Conservation (phyloP, 1,140 invertebrate species). For the Drosophila santomea region DNA sequence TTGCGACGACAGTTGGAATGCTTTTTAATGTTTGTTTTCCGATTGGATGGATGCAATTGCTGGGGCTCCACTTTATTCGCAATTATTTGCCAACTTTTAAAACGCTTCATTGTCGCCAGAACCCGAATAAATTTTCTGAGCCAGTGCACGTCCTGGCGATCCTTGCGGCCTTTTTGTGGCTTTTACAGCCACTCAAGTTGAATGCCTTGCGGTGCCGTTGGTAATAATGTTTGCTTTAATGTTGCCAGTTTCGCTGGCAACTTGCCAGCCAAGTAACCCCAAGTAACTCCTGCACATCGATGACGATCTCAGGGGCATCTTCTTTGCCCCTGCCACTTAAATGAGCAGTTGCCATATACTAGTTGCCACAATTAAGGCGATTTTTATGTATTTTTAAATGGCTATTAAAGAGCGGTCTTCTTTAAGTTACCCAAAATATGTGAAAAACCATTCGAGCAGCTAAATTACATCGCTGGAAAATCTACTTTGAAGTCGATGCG, state of each 20-base stretch:
- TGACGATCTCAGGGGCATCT: constrained; percentile 51
- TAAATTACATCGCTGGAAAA: constrained; percentile 58
- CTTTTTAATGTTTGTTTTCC: constrained; percentile 53
- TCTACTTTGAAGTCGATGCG: constrained; percentile 65
- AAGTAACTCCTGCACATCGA: constrained; percentile 31
- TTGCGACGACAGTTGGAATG: constrained; percentile 61
- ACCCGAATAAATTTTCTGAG: constrained; percentile 8
- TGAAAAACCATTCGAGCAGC: constrained; percentile 1
- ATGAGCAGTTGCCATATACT: constrained; percentile 24
- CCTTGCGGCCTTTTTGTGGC: constrained; percentile 48
- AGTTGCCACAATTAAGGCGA: constrained; percentile 40
- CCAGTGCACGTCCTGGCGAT: constrained; percentile 20
- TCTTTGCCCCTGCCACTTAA: constrained; percentile 5
- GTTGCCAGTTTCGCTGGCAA: constrained; percentile 51
- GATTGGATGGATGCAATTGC: constrained; percentile 26
- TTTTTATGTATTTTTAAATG: constrained; percentile 53
- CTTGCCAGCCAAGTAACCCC: constrained; percentile 21
- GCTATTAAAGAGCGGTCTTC: constrained; percentile 8
- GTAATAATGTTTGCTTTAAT: constrained; percentile 60
- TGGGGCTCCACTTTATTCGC: constrained; percentile 14
- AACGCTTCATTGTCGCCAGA: constrained; percentile 57
- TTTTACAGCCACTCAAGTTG: constrained; percentile 77
- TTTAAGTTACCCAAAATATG: constrained; percentile 14
- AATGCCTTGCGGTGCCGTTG: constrained; percentile 69
- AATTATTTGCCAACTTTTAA: constrained; percentile 66